Evolutionary conservation across 2,888 invertebrate genomes (phyloP), one percentile per base, ranked within the genome.

Genomic region (Ptychoptera albimana): DNA sequence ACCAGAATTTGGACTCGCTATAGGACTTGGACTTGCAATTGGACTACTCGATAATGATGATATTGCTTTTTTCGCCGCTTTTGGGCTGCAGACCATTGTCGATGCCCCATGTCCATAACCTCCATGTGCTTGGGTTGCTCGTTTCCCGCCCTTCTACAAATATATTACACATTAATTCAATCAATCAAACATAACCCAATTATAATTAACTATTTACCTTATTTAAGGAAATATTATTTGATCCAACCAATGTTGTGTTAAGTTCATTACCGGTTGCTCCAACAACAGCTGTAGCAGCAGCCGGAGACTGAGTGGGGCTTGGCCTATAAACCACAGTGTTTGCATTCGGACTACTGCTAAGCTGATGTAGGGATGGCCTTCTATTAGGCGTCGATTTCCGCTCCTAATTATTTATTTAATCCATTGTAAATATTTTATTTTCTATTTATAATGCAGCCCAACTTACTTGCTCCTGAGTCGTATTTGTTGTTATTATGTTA

Each of bases 321-420:
- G 66, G 66, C 48, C 65, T 63, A 51, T 63, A 66, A 45, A 65
- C 62, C 52, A 65, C 63, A 48, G 64, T 64, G 39, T 66, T 64
- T 48, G 66, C 64, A 54, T 64, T 66, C 45, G 66, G 64, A 54
- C 66, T 66, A 50, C 61, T 63, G 58, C 60, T 64, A 49, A 64
- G 60, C 51, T 66, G 66, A 53, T 65, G 62, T 49, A 66, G 59
- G 48, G 66, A 66, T 54, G 63, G 64, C 53, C 66, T 60, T 54
- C 66, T 61, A 56, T 63, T 61, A 56, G 66, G 65, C 61, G 66
- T 64, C 57, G 64, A 60, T 62, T 66, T 66, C 55, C 66, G 64
- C 52, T 66, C 66, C 64, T 65, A 41, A 12, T 23, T 23, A 23
- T 23, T 23, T 7, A 23, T 23, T 23, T 23, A 23, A 7, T 23